Evolutionary conservation across 92 coral and sea anemone genomes (phyloP).

Genomic region (Paragorgia papillata): DNA sequence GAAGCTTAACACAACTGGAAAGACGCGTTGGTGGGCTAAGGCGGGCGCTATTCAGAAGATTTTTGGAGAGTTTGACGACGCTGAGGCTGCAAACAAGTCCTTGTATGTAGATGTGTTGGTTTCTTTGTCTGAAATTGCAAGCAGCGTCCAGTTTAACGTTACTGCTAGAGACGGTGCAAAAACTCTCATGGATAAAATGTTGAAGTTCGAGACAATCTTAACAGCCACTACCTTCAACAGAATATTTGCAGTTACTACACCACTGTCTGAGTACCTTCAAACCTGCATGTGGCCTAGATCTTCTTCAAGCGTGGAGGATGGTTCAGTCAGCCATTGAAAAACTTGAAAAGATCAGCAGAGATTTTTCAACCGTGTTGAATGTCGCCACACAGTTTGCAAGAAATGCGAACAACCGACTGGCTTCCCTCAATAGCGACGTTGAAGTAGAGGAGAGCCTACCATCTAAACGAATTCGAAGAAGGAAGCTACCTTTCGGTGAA

Average conservation of each 20-base stretch:
- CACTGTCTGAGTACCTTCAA: conserved; percentile 22
- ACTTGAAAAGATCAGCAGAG: conserved; percentile 19
- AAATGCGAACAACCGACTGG: conserved; percentile 12
- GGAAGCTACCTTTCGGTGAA: conserved; percentile 18
- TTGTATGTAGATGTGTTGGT: conserved; percentile 2
- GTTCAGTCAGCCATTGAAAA: conserved; percentile 11
- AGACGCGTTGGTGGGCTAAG: conserved; percentile 1
- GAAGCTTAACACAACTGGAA: background rate
- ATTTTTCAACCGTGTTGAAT: conserved; percentile 9
- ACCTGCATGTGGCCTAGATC: conserved; percentile 14
- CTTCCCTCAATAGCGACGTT: conserved; percentile 7
- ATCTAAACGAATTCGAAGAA: conserved; percentile 10
- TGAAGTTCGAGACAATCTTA: conserved; percentile 10
- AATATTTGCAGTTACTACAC: conserved; percentile 13
- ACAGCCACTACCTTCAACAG: conserved; percentile 13
- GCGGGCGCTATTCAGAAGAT: conserved; percentile 8
- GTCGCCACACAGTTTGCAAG: conserved; percentile 22
- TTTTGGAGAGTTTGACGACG: conserved; percentile 17
- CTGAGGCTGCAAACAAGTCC: conserved; percentile 9
- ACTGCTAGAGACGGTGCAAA: conserved; percentile 7
- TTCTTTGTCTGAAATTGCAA: conserved; percentile 14
- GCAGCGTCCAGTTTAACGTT: background rate
- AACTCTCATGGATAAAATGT: conserved; percentile 10
- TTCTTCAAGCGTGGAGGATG: conserved; percentile 27
- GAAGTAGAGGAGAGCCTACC: conserved; percentile 12